These are phyloP conservation scores for Cotesia vestalis DNA, from an alignment of 1,140 invertebrate species.

Conservation along the genomic window DNA sequence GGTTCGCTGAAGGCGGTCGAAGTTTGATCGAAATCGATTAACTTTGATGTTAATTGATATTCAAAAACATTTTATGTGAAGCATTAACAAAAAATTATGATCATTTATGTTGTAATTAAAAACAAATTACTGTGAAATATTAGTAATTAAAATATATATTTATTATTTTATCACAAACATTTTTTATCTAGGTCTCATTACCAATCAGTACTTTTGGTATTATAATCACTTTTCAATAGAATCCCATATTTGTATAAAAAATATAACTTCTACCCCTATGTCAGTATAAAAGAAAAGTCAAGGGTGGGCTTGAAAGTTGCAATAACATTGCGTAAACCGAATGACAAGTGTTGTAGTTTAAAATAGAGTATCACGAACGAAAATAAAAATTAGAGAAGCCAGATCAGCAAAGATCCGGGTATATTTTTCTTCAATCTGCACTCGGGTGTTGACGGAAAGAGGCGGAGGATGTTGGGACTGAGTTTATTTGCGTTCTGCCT, in stretches of 20 bases:
- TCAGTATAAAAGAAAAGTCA: background rate
- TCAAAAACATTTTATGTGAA: no score
- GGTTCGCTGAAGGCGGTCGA: no score
- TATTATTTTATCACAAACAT: no score
- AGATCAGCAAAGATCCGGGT: slow-evolving; percentile 39
- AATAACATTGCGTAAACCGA: background rate
- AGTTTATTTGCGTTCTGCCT: slow-evolving; percentile 65
- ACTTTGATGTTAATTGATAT: no score
- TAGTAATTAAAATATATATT: no score
- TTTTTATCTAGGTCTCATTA: no score
- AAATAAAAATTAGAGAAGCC: slow-evolving; percentile 28
- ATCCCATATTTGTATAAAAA: background rate
- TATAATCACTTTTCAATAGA: no score
- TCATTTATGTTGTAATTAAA: no score
- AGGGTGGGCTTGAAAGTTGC: background rate
- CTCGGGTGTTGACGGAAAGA: slow-evolving; percentile 25
- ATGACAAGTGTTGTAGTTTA: slow-evolving; percentile 17
- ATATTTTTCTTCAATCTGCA: slow-evolving; percentile 62
- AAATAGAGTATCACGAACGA: slow-evolving; percentile 24
- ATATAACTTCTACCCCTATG: background rate
- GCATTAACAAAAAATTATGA: no score
- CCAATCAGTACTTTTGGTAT: no score
- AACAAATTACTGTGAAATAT: no score
- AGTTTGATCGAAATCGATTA: no score
- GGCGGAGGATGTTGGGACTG: slow-evolving; percentile 34